phyloP scores from a whole-genome alignment of 2,888 invertebrate species.

The Ormyrus labotus region DNA sequence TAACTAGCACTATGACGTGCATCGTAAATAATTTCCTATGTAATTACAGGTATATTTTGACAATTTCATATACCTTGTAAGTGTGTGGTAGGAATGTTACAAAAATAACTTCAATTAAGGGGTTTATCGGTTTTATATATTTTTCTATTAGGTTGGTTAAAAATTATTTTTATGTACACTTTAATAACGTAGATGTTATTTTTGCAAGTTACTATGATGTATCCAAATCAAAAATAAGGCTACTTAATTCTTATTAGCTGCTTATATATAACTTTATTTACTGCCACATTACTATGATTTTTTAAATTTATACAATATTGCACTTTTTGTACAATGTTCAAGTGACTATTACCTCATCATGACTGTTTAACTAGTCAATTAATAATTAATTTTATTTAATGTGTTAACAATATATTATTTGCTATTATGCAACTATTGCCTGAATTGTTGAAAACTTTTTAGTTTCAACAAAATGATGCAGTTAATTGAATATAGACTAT shows the following conservation, averaged over 20 bases:
- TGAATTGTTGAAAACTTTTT: constrained; percentile 27
- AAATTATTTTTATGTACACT: constrained; percentile 9
- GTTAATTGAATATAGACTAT: constrained; percentile 5
- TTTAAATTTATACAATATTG: constrained; percentile 34
- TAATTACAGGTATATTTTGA: constrained; percentile 35
- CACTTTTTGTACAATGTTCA: constrained; percentile 35
- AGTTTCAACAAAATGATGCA: constrained; percentile 27
- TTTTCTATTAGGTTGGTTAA: constrained; percentile 23
- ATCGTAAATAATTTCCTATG: constrained; percentile 33
- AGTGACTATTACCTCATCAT: constrained; percentile 41
- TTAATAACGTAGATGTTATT: constrained; percentile 16
- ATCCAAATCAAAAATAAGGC: neutral
- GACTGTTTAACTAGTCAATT: constrained; percentile 56
- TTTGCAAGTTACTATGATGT: neutral
- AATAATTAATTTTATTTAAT: constrained; percentile 42
- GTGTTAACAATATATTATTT: constrained; percentile 9
- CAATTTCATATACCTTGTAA: constrained; percentile 26
- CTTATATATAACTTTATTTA: constrained; percentile 25
- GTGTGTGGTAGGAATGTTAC: constrained; percentile 32
- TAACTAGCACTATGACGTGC: constrained; percentile 34
- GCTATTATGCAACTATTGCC: constrained; percentile 20
- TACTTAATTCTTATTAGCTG: constrained; percentile 40
- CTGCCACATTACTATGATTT: constrained; percentile 43
- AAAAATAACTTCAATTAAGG: constrained; percentile 16
- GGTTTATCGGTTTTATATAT: constrained; percentile 35